Evolutionary conservation across 2,888 invertebrate genomes (phyloP).

Genomic region (Drosophila peninsularis): DNA sequence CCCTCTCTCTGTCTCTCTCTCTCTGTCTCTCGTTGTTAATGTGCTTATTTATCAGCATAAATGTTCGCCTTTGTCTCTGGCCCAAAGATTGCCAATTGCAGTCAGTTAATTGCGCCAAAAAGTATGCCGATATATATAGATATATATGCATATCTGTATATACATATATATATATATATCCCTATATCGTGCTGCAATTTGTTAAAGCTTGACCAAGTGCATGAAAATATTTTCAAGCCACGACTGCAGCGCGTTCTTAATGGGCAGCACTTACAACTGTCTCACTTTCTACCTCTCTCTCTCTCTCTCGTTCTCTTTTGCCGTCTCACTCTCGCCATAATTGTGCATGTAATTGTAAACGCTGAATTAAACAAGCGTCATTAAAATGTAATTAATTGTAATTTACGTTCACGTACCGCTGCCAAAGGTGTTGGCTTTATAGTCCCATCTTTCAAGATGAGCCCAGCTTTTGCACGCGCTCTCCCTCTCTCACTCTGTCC

Average conservation of each 20-base stretch:
- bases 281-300: constrained; percentile 2
- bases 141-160: not conserved
- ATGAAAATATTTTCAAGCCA: constrained; percentile 42
- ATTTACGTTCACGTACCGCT: constrained; percentile 76
- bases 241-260: constrained; percentile 50
- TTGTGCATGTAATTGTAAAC: constrained; percentile 81
- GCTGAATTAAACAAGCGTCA: constrained; percentile 83
- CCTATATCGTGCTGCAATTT: constrained; percentile 44
- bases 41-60: constrained; percentile 83
- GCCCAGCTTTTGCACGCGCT: constrained; percentile 9
- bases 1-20: not conserved
- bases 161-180: not conserved
- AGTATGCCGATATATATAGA: constrained; percentile 28
- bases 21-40: constrained; percentile 72
- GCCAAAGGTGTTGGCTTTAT: constrained; percentile 62
- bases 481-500: not conserved
- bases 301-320: constrained; percentile 9
- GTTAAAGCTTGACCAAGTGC: constrained; percentile 73
- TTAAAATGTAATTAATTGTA: constrained; percentile 83
- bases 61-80: constrained; percentile 69
- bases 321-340: constrained; percentile 59
- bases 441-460: constrained; percentile 56
- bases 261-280: constrained; percentile 53
- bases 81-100: constrained; percentile 15
- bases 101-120: constrained; percentile 56